These are phyloP conservation scores for Nipponacmea schrenckii DNA, from an alignment of 2,888 invertebrate species.

Conservation along the genomic window DNA sequence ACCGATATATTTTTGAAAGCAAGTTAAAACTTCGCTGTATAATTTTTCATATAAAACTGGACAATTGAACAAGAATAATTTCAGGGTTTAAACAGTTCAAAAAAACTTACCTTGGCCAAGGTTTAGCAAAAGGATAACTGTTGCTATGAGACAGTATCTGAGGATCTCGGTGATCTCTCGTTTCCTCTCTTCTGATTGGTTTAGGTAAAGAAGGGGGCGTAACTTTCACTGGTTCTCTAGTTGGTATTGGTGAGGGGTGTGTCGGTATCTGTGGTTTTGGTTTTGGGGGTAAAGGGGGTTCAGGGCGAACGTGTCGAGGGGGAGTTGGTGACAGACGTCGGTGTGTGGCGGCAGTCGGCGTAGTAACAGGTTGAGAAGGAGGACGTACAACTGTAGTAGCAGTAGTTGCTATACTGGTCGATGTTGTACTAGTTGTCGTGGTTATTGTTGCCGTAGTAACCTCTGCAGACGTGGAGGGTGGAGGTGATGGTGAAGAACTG, in stretches of 20 bases:
- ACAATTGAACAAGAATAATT: too few relatives aligned
- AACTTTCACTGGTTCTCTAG: constrained; percentile 39
- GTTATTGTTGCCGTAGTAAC: constrained; percentile 22
- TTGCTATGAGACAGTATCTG: constrained; percentile 2
- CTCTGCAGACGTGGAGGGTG: constrained; percentile 16
- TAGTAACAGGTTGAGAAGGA: constrained; percentile 21
- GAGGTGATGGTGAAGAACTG: constrained; percentile 17
- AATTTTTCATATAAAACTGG: too few relatives aligned
- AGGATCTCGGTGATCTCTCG: constrained; percentile 19
- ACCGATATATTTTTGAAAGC: too few relatives aligned
- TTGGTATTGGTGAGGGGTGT: constrained; percentile 75
- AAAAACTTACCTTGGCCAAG: neutral
- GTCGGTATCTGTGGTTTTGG: constrained; percentile 69
- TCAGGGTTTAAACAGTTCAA: too few relatives aligned
- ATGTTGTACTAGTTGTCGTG: constrained; percentile 19
- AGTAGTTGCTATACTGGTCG: constrained; percentile 11
- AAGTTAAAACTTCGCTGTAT: too few relatives aligned
- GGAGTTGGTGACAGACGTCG: constrained; percentile 71
- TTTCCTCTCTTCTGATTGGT: constrained; percentile 24
- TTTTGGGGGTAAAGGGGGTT: constrained; percentile 64
- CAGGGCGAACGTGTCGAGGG: constrained; percentile 37
- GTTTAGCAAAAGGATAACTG: constrained; percentile 5
- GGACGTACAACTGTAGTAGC: constrained; percentile 21
- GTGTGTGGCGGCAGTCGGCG: constrained; percentile 61
- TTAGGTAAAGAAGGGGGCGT: constrained; percentile 21